Evolutionary conservation across 2,888 invertebrate species (phyloP), one percentile per base, ranked within the genome.

Genomic region (Alloplasta piceator): DNA sequence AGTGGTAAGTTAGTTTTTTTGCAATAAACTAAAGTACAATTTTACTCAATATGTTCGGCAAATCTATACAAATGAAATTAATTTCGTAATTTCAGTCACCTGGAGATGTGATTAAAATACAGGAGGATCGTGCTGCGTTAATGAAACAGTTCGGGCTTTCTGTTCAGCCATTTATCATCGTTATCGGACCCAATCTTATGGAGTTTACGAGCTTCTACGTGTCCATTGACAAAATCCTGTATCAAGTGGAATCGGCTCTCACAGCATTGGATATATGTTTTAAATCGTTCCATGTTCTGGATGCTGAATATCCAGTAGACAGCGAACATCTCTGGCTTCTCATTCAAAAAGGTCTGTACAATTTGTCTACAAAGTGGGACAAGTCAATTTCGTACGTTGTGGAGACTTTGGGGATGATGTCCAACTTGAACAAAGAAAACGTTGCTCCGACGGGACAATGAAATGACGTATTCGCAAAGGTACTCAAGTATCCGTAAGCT

Each of bases 321-420:
- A 82, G 79, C 48, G 61, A 67, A 46, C 82, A 83, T 58, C 16
- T 83, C 10, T 80, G 82, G 83, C 48, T 43, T 1, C 39, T 79
- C 14, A 81, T 81, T 7, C 76, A 82, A 73, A 64, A 64, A 39
- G 78, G 75, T 55, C 50, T 82, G 50, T 83, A 81, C 10, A 38
- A 64, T 6, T 46, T 68, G 4, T 41, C 41, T 12, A 82, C 61
- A 36, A 77, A 83, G 48, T 84, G 50, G 39, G 84, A 84, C 52
- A 80, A 80, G 10, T 52, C 56, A 36, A 77, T 72, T 43, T 43
- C 71, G n/a, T 72, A 78, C 16, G 66, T 75, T 4, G 48, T 76
- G 36, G 82, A 83, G 7, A 68, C 55, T 70, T 12, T 50, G 12
- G 72, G 7, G 36, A 10, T 39, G 39, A 41, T 67, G 6, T 39